phyloP scores from a whole-genome alignment of 1,140 invertebrate genomes.

The Dinoponera quadriceps region DNA sequence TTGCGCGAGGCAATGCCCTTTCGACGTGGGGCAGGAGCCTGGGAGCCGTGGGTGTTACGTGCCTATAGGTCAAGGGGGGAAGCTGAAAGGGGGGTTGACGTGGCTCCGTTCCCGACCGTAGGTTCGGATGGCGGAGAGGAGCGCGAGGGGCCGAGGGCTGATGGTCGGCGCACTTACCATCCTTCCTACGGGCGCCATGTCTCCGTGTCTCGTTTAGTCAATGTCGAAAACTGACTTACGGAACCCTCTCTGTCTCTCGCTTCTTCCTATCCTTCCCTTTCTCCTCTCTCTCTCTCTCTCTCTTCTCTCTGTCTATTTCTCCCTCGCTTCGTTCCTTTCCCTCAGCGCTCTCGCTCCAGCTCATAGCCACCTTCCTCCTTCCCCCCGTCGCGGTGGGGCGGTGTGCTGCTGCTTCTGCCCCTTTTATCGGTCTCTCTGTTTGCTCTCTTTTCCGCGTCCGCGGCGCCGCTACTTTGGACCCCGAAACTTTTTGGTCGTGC shows the following conservation, averaged over 20 bases:
- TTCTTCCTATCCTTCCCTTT: conserved; percentile 38
- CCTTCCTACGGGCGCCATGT: conserved; percentile 77
- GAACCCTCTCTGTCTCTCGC: conserved; percentile 43
- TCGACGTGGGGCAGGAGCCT: conserved; percentile 70
- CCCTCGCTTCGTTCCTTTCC: conserved; percentile 31
- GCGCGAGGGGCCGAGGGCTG: conserved; percentile 23
- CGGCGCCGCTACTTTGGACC: conserved; percentile 68
- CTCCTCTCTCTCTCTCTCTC: not conserved
- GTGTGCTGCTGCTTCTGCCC: conserved; percentile 32
- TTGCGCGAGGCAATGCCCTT: conserved; percentile 72
- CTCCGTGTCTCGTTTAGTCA: conserved; percentile 81
- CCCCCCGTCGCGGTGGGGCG: not conserved
- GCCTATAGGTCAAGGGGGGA: conserved; percentile 67
- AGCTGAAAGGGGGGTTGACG: conserved; percentile 69
- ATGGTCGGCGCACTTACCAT: conserved; percentile 74
- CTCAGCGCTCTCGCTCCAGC: not conserved
- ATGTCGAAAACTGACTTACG: conserved; percentile 79
- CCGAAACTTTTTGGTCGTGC: conserved; percentile 73
- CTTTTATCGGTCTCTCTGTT: conserved; percentile 46
- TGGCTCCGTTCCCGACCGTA: conserved; percentile 54
- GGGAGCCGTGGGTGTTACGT: conserved; percentile 71
- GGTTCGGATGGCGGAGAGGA: conserved; percentile 49
- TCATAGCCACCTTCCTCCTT: conserved; percentile 9
- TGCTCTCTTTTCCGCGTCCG: conserved; percentile 61
- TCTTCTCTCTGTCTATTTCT: conserved; percentile 27